phyloP scores from a whole-genome alignment of 1,140 invertebrate species.

The Drosophila rhopaloa region DNA sequence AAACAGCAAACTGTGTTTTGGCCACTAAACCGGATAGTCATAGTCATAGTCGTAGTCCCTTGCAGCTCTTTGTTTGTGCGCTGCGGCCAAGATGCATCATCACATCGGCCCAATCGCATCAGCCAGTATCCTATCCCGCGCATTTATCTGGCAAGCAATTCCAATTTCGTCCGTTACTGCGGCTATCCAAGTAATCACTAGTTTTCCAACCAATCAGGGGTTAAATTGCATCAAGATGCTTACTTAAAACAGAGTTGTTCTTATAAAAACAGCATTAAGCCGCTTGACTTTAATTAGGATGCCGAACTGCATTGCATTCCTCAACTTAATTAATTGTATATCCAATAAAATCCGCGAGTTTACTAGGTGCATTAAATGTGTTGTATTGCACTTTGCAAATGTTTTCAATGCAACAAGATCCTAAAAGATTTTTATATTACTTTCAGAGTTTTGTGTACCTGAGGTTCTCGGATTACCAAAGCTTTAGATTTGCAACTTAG shows the following conservation, averaged over 20 bases:
- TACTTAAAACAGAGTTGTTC: constrained; percentile 39
- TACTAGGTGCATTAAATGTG: constrained; percentile 2
- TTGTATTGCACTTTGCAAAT: neutral
- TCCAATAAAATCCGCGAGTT: constrained; percentile 2
- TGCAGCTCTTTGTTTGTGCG: constrained; percentile 38
- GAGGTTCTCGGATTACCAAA: constrained; percentile 3
- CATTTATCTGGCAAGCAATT: constrained; percentile 40
- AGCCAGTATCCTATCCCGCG: constrained; percentile 32
- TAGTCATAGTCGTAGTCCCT: constrained; percentile 13
- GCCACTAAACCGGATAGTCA: constrained; percentile 44
- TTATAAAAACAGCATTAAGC: constrained; percentile 12
- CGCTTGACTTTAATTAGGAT: constrained; percentile 16
- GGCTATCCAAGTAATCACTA: constrained; percentile 31
- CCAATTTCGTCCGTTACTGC: constrained; percentile 25
- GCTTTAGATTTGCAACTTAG: neutral
- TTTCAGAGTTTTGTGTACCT: too few species aligned
- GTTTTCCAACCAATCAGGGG: constrained; percentile 38
- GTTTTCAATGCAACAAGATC: neutral
- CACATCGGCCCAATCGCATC: constrained; percentile 39
- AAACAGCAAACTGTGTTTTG: constrained; percentile 21
- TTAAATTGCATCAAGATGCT: constrained; percentile 48
- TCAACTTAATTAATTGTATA: constrained; percentile 29
- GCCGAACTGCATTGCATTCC: neutral
- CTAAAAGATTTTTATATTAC: neutral
- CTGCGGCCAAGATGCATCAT: constrained; percentile 36